A percentile compares a stretch with the other conserved stretches of the same genome.
These are phyloP conservation scores for Watsonalla cultraria DNA, from an alignment of 2,888 invertebrate species.

Conservation along the genomic window DNA sequence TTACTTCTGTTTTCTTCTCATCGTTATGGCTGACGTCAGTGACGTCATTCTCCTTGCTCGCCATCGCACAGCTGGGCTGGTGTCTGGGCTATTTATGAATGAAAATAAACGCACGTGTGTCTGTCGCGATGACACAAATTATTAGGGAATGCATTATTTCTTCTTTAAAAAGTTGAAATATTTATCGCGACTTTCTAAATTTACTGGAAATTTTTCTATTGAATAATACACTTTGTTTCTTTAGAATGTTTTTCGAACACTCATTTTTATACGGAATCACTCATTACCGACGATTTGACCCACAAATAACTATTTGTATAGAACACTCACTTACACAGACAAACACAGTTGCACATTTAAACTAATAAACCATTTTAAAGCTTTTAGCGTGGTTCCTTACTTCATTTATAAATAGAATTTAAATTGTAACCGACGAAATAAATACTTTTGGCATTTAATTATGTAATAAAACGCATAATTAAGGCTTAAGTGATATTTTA, in stretches of 20 bases:
- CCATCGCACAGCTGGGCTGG: slow-evolving; percentile 46
- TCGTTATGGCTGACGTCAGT: slow-evolving; percentile 28
- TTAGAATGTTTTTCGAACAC: not conserved
- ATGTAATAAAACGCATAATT: not conserved
- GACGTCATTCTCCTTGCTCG: slow-evolving; percentile 60
- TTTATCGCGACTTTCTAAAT: slow-evolving; percentile 2
- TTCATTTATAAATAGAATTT: slow-evolving; percentile 5
- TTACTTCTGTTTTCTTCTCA: slow-evolving; percentile 19
- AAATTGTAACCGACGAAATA: slow-evolving; percentile 4
- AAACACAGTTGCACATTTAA: slow-evolving; percentile 11
- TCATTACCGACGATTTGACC: not conserved
- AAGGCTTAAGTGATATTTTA: not conserved
- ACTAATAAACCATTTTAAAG: slow-evolving; percentile 25
- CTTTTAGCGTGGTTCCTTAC: slow-evolving; percentile 13
- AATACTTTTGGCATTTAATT: not conserved
- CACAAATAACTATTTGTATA: too few relatives aligned
- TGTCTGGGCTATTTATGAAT: slow-evolving; percentile 64
- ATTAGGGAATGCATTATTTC: slow-evolving; percentile 61
- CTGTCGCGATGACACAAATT: slow-evolving; percentile 36
- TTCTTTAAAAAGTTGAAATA: slow-evolving; percentile 11
- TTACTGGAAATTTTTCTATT: not conserved
- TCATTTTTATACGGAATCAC: slow-evolving; percentile 3
- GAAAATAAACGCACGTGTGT: slow-evolving; percentile 69
- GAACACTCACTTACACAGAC: not conserved
- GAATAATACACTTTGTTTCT: not conserved